Evolutionary conservation across 1,140 invertebrate genomes (phyloP).

Genomic region (Brachionus paranguensis): DNA sequence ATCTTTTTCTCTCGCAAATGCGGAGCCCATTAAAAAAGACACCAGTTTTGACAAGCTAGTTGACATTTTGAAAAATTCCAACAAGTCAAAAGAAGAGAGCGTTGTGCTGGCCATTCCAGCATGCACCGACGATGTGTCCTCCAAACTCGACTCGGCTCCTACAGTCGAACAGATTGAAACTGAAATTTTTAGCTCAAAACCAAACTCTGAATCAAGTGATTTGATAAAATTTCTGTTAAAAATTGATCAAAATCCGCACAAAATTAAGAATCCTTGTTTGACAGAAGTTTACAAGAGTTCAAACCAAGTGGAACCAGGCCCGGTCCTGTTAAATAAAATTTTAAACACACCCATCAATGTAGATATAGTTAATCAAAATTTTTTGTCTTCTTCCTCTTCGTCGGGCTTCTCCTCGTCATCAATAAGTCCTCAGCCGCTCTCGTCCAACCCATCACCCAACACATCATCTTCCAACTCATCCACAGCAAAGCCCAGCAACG

Average conservation of each 20-base stretch:
- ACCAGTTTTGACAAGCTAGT: background rate
- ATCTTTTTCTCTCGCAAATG: background rate
- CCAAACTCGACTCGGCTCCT: background rate
- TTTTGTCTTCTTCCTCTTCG: background rate
- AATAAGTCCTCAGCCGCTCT: background rate
- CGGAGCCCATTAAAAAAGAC: background rate
- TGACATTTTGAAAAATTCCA: background rate
- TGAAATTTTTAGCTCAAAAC: background rate
- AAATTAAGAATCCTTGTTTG: background rate
- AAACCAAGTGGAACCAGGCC: background rate
- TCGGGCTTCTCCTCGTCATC: conserved; percentile 11
- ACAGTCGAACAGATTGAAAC: conserved; percentile 22
- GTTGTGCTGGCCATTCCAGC: background rate
- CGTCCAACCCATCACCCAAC: conserved; percentile 13
- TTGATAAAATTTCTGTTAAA: conserved; percentile 21
- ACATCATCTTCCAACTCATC: background rate
- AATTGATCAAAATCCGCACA: conserved; percentile 8
- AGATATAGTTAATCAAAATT: background rate
- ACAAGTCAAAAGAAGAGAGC: background rate
- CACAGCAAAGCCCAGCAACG: background rate
- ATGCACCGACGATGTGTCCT: background rate
- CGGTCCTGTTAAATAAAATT: background rate
- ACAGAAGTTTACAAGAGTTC: background rate
- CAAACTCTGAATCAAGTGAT: background rate
- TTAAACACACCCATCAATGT: background rate